phyloP scores from a whole-genome alignment of 2,888 invertebrate species.

The Acrobasis consociella region DNA sequence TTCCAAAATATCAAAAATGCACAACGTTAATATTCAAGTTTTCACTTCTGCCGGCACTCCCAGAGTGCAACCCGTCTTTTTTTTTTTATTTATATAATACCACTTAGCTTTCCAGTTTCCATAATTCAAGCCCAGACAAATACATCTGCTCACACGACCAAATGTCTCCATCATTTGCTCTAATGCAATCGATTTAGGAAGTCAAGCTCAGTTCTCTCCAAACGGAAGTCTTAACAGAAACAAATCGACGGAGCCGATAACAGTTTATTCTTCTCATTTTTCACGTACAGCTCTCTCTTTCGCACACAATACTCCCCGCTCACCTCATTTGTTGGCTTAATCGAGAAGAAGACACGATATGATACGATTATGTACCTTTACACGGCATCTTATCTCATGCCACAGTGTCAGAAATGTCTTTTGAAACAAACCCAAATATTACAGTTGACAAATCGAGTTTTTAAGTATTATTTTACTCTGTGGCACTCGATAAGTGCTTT shows the following conservation, averaged over 20 bases:
- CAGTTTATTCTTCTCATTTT: conserved; percentile 23
- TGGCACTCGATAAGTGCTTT: conserved; percentile 27
- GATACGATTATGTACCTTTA: conserved; percentile 51
- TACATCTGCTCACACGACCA: not conserved
- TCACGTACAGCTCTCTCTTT: conserved; percentile 45
- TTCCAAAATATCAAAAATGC: too few relatives aligned
- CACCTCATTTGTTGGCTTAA: conserved; percentile 65
- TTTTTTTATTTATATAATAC: too few relatives aligned
- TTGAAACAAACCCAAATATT: not conserved
- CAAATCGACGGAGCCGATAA: conserved; percentile 22
- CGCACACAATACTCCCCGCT: conserved; percentile 55
- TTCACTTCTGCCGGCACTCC: too few relatives aligned
- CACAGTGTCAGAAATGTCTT: conserved; percentile 34
- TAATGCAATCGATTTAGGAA: conserved; percentile 16
- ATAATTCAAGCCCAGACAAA: not conserved
- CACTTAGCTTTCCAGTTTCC: not conserved
- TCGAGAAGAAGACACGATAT: conserved; percentile 67
- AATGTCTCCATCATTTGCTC: conserved; percentile 4
- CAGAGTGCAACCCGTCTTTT: too few relatives aligned
- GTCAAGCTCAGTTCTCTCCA: conserved; percentile 13
- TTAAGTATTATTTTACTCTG: conserved; percentile 30
- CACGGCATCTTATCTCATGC: conserved; percentile 31
- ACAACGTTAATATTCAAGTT: too few relatives aligned
- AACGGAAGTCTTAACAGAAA: conserved; percentile 21
- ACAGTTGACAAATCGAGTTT: conserved; percentile 15